Percentiles rank a stretch among this genome's conserved stretches.
Conservation (phyloP, 1,140 invertebrate genomes). For the Sarcophaga peregrina region DNA sequence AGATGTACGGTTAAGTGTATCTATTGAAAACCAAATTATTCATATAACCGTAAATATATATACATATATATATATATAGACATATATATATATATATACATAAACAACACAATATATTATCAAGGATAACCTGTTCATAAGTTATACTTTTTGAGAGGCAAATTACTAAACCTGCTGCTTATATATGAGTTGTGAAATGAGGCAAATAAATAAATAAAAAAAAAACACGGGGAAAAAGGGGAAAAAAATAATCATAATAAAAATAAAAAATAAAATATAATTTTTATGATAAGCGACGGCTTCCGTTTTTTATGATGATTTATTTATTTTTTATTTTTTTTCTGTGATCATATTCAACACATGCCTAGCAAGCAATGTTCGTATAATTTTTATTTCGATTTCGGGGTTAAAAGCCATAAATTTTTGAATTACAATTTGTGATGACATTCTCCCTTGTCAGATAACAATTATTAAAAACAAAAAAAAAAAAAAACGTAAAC, state of each 20-base stretch:
- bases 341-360: background rate
- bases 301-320: background rate
- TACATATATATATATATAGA: background rate
- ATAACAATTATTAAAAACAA: too few species aligned
- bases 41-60: background rate
- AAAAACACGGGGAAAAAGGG: too few species aligned
- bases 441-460: too few species aligned
- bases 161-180: background rate
- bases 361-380: too few species aligned
- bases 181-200: background rate
- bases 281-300: background rate
- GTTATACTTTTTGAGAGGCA: background rate
- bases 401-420: too few species aligned
- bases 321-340: slow-evolving; percentile 10
- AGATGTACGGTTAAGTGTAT: background rate
- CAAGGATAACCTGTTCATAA: background rate
- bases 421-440: too few species aligned
- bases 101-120: background rate
- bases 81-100: background rate
- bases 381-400: too few species aligned
- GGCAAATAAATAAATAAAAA: background rate
- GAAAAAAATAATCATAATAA: too few species aligned
- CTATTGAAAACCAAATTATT: too few species aligned
- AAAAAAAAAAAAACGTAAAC: too few species aligned
- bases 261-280: too few species aligned